A percentile compares a stretch with the other conserved stretches of the same genome.
phyloP scores from a whole-genome alignment of 2,888 invertebrate species.

The Drosophila histrio region DNA sequence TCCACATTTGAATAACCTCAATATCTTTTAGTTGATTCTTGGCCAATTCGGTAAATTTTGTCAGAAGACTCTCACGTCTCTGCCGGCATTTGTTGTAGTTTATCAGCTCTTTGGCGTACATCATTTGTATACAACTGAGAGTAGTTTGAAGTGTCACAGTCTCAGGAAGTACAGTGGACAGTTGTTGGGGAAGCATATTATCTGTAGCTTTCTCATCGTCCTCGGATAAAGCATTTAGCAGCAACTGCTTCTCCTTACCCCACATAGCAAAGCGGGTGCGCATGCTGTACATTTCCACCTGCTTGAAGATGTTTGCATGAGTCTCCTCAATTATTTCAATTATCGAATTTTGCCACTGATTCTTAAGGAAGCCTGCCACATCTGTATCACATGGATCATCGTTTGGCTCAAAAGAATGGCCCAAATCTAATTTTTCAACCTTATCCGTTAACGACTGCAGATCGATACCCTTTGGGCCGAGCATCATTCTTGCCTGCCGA shows the following conservation, averaged over 20 bases:
- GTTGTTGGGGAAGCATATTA: no score
- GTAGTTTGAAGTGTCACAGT: not conserved
- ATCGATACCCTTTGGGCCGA: not conserved
- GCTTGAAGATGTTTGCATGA: not conserved
- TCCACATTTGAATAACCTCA: conserved; percentile 92
- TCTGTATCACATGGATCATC: not conserved
- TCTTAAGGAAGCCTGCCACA: not conserved
- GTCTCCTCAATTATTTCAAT: not conserved
- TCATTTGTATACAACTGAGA: conserved; percentile 89
- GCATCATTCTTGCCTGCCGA: not conserved
- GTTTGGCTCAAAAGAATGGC: not conserved
- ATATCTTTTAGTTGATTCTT: conserved; percentile 92
- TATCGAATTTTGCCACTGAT: not conserved
- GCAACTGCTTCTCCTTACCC: not conserved
- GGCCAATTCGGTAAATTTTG: conserved; percentile 88
- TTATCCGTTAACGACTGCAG: not conserved
- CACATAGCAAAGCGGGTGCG: not conserved
- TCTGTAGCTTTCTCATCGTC: not conserved
- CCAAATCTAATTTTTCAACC: not conserved
- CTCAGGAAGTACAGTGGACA: conserved; percentile 14
- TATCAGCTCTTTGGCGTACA: conserved; percentile 91
- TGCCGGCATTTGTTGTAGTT: conserved; percentile 91
- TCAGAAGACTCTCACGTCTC: conserved; percentile 90
- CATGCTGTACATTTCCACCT: not conserved
- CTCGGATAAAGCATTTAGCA: not conserved